Evolutionary conservation across 2,113 vertebrate species (phyloP).

Genomic region (Amia ocellicauda): DNA sequence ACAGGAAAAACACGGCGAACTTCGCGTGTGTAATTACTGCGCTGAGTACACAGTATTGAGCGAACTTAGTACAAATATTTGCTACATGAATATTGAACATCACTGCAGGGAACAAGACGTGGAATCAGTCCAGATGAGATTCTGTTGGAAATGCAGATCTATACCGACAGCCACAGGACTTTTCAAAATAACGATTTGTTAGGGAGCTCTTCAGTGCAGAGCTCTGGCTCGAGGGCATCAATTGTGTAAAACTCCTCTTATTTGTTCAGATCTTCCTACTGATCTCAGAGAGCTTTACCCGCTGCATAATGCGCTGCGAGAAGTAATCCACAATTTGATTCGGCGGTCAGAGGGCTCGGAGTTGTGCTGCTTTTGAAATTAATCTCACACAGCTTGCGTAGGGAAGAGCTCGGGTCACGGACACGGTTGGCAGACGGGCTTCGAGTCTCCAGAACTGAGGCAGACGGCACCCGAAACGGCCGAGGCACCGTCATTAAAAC

Average conservation of each 20-base stretch:
- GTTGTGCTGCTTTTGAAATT: no score
- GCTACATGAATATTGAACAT: constrained; percentile 46
- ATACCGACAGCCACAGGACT: constrained; percentile 56
- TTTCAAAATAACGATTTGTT: constrained; percentile 61
- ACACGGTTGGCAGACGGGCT: no score
- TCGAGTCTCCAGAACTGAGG: no score
- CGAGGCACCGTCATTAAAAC: no score
- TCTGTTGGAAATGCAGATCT: constrained; percentile 20
- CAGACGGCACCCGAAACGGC: no score
- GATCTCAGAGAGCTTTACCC: constrained; percentile 37
- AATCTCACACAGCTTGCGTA: neutral
- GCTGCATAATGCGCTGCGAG: constrained; percentile 34
- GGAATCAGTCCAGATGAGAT: constrained; percentile 5
- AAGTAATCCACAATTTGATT: constrained; percentile 18
- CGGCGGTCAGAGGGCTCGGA: neutral
- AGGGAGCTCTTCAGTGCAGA: constrained; percentile 44
- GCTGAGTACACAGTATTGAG: no score
- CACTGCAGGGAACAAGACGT: constrained; percentile 27
- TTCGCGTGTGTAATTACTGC: no score
- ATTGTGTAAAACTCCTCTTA: constrained; percentile 44
- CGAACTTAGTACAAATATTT: constrained; percentile 25
- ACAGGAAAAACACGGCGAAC: no score
- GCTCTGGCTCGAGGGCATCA: constrained; percentile 36
- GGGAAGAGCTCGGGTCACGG: no score
- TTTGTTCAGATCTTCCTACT: constrained; percentile 49